Evolutionary conservation across 2,888 invertebrate genomes (phyloP).

Genomic region (Eubasilissa splendida): DNA sequence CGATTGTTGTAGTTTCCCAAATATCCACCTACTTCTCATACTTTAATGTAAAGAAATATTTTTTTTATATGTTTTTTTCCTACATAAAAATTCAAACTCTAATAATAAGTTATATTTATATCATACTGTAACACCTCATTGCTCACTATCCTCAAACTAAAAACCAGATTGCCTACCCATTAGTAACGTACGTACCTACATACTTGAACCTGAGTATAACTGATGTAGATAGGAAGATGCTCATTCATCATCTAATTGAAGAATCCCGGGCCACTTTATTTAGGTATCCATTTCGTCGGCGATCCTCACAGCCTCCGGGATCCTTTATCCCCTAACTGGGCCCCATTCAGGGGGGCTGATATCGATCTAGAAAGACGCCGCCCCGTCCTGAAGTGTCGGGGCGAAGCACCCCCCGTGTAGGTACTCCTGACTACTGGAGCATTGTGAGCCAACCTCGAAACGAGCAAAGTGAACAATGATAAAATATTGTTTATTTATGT

Average conservation of each 20-base stretch:
- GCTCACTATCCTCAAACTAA: no score
- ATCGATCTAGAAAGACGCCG: conserved; percentile 37
- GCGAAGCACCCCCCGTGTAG: conserved; percentile 9
- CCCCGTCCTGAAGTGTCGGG: conserved; percentile 33
- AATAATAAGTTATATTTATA: no score
- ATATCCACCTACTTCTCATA: no score
- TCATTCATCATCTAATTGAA: conserved; percentile 26
- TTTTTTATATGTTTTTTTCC: no score
- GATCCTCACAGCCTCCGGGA: background rate
- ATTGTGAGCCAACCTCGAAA: background rate
- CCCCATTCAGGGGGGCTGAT: conserved; percentile 26
- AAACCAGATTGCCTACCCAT: no score
- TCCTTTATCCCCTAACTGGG: background rate
- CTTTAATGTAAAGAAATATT: no score
- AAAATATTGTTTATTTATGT: no score
- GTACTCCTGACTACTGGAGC: background rate
- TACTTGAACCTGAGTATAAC: background rate
- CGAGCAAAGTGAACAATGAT: background rate
- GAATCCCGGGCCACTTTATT: conserved; percentile 11
- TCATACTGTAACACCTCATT: no score
- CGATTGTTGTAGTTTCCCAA: no score
- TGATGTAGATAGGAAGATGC: background rate
- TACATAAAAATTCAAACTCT: no score
- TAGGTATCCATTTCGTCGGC: conserved; percentile 28
- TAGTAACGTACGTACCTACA: background rate